Evolutionary conservation across 2,888 invertebrate species (phyloP).

Genomic region (Tipula helvola): DNA sequence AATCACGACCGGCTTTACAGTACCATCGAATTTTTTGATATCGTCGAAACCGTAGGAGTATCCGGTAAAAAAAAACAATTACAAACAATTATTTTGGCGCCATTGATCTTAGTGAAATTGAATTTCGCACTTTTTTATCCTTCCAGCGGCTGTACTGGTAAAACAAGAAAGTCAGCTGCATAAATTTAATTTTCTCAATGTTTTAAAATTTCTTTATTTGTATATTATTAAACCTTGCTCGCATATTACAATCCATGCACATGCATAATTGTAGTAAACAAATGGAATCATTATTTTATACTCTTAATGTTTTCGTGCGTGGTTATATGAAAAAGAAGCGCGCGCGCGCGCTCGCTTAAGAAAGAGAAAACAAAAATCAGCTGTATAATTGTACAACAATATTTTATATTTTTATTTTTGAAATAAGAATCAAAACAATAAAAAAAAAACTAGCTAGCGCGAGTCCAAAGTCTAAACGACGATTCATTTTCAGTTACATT

Average conservation of each 20-base stretch:
- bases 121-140: not conserved
- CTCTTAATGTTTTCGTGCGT: no score
- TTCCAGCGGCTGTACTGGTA: not conserved
- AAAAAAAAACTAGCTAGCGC: not conserved
- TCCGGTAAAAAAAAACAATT: no score
- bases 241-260: not conserved
- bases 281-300: not conserved
- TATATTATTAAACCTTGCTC: not conserved
- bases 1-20: no score
- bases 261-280: not conserved
- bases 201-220: not conserved
- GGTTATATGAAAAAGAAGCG: not conserved
- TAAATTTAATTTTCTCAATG: not conserved
- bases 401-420: not conserved
- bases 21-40: no score
- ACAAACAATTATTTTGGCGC: no score
- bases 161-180: not conserved
- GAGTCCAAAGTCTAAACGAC: not conserved
- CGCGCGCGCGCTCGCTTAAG: not conserved
- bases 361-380: not conserved
- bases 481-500: constrained; percentile 4
- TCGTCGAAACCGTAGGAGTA: no score
- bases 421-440: not conserved
- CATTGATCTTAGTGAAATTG: not conserved
- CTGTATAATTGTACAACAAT: not conserved